Evolutionary conservation across 2,113 vertebrate species (phyloP), one percentile per base, ranked within the genome.

Genomic region (Chrysochloris asiatica): DNA sequence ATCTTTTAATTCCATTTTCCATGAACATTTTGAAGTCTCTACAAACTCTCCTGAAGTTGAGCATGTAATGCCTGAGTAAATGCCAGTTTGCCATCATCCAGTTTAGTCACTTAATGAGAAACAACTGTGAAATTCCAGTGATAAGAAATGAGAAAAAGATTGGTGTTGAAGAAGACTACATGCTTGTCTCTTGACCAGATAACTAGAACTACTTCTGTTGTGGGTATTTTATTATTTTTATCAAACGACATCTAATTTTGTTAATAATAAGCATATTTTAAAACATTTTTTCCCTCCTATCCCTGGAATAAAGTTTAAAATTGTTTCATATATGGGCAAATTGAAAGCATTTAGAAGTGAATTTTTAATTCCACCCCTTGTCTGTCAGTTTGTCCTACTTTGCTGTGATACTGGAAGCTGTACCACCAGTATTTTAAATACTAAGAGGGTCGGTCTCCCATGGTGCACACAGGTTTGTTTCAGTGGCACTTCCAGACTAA

Each of bases 311-410:
- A 59, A 22, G 4, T 72, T 72, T 43, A 41, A 38, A 71, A 9
- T 76, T 50, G 11, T 92, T 90, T 76, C 22, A 24, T 79, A 65
- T 59, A 8, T 84, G 65, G 43, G 56, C 33, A 85, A 69, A 0
- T 47, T 93, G 56, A 77, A 30, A 56, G 69, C 78, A 59, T 88
- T 77, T 83, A 94, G 61, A 87, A n/a, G n/a, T n/a, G n/a, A n/a
- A n/a, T n/a, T n/a, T n/a, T n/a, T n/a, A n/a, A n/a, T n/a, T n/a
- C n/a, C n/a, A n/a, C n/a, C n/a, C n/a, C n/a, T n/a, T n/a, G n/a
- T n/a, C n/a, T n/a, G n/a, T n/a, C n/a, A n/a, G n/a, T n/a, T n/a
- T n/a, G n/a, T n/a, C n/a, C n/a, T n/a, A n/a, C n/a, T n/a, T n/a
- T n/a, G n/a, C n/a, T n/a, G n/a, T n/a, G n/a, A n/a, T n/a, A n/a